Percentiles rank a stretch among this genome's conserved stretches.
phyloP scores from a whole-genome alignment of 1,140 invertebrate genomes.

The Frieseomelitta varia region DNA sequence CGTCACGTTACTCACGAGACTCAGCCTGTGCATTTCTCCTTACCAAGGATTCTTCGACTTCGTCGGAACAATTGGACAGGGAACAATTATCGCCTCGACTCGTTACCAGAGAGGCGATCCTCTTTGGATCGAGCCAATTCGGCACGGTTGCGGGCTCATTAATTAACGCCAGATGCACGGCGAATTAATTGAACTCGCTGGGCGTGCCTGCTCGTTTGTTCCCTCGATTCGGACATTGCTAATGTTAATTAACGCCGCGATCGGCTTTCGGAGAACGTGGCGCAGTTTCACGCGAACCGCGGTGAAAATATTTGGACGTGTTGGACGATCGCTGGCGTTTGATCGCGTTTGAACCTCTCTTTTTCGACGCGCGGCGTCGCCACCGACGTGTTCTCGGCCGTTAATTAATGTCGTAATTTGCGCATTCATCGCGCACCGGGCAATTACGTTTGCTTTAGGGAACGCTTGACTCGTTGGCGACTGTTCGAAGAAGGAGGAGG shows the following conservation, averaged over 20 bases:
- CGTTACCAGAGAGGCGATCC: too few species aligned
- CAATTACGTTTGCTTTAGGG: neutral
- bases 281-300: too few species aligned
- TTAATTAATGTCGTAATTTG: conserved; percentile 28
- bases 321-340: neutral
- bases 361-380: too few species aligned
- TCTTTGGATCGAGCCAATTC: too few species aligned
- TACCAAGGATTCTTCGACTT: too few species aligned
- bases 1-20: too few species aligned
- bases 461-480: neutral
- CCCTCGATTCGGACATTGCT: neutral
- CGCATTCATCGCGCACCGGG: neutral
- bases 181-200: conserved; percentile 20
- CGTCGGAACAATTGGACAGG: too few species aligned
- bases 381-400: neutral
- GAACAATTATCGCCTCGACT: too few species aligned
- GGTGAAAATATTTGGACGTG: too few species aligned
- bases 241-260: conserved; percentile 32
- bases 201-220: conserved; percentile 7
- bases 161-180: conserved; percentile 3
- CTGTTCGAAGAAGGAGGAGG: neutral
- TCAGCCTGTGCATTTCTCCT: too few species aligned
- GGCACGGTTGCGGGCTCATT: neutral
- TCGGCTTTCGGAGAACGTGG: neutral
- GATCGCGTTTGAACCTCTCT: too few species aligned